These are phyloP conservation scores for Chionodraco myersi DNA, from an alignment of 2,113 vertebrate genomes.

Conservation along the genomic window DNA sequence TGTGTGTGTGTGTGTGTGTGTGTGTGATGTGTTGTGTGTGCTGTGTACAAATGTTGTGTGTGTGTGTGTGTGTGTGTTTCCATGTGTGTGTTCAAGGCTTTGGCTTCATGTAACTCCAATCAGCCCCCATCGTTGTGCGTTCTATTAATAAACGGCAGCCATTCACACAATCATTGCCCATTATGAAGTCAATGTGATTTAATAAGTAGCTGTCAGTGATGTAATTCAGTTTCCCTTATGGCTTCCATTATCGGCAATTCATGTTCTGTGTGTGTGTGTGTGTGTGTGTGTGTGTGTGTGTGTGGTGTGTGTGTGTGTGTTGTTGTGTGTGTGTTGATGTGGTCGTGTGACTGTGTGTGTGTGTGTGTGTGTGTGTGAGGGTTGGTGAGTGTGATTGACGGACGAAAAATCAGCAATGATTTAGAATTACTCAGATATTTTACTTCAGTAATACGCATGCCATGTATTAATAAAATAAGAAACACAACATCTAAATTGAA, in stretches of 20 bases:
- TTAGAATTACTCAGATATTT: too few relatives aligned
- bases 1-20: too few relatives aligned
- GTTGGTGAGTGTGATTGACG: slow-evolving; percentile 11
- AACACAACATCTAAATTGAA: too few relatives aligned
- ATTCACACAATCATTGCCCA: slow-evolving; percentile 55
- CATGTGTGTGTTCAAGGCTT: slow-evolving; percentile 12
- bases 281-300: slow-evolving; percentile 8
- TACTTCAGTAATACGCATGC: too few relatives aligned
- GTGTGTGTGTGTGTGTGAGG: too few relatives aligned
- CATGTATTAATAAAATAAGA: too few relatives aligned
- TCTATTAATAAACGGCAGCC: slow-evolving; percentile 71
- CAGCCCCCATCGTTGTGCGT: slow-evolving; percentile 58
- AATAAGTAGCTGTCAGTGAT: slow-evolving; percentile 61
- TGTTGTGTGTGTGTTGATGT: too few relatives aligned
- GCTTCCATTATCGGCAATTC: slow-evolving; percentile 38
- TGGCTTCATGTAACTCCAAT: slow-evolving; percentile 54
- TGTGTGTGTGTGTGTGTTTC: background rate
- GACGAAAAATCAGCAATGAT: background rate
- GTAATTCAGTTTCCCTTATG: too few relatives aligned
- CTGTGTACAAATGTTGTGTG: background rate
- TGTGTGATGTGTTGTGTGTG: background rate
- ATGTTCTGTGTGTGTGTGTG: slow-evolving; percentile 19
- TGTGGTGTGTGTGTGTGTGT: too few relatives aligned
- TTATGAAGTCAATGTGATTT: slow-evolving; percentile 70
- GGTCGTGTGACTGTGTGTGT: too few relatives aligned